These are phyloP conservation scores for Bradypodion ventrale DNA, from an alignment of 2,797 vertebrate genomes.

Conservation along the genomic window DNA sequence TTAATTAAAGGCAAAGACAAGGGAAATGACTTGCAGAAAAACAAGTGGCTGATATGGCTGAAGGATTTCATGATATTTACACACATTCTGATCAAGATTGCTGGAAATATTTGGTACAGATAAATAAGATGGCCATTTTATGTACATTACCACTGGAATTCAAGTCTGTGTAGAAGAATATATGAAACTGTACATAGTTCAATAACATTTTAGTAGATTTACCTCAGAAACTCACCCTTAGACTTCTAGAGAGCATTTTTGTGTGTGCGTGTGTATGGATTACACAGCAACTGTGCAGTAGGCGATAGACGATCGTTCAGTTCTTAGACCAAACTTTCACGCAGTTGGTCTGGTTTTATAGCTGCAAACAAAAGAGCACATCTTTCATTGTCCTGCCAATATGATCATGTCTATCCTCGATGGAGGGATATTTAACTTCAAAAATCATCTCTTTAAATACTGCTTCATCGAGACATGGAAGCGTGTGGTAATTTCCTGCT, in stretches of 20 bases:
- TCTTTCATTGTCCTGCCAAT: slow-evolving; percentile 11
- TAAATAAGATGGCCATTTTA: slow-evolving; percentile 39
- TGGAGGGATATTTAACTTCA: neutral
- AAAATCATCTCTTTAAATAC: neutral
- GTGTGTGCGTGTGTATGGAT: slow-evolving; percentile 55
- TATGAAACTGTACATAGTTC: slow-evolving; percentile 71
- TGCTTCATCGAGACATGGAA: neutral
- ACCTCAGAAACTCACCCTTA: slow-evolving; percentile 79
- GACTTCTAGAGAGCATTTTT: slow-evolving; percentile 52
- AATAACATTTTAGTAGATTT: slow-evolving; percentile 76
- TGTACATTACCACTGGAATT: slow-evolving; percentile 63
- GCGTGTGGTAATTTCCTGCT: slow-evolving; percentile 34
- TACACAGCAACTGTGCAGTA: slow-evolving; percentile 56
- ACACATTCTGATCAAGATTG: slow-evolving; percentile 35
- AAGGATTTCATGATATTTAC: neutral
- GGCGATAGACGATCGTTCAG: slow-evolving; percentile 68
- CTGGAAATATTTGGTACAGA: slow-evolving; percentile 36
- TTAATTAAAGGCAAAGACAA: neutral
- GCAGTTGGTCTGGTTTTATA: slow-evolving; percentile 46
- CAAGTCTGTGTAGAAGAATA: slow-evolving; percentile 65
- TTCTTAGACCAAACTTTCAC: slow-evolving; percentile 57
- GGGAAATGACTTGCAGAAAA: neutral
- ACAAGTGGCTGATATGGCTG: slow-evolving; percentile 18
- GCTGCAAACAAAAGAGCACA: neutral
- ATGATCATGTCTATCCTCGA: neutral